Evolutionary conservation across 1,140 invertebrate genomes (phyloP), one percentile per base, ranked within the genome.

Genomic region (Drosophila tsacasi): DNA sequence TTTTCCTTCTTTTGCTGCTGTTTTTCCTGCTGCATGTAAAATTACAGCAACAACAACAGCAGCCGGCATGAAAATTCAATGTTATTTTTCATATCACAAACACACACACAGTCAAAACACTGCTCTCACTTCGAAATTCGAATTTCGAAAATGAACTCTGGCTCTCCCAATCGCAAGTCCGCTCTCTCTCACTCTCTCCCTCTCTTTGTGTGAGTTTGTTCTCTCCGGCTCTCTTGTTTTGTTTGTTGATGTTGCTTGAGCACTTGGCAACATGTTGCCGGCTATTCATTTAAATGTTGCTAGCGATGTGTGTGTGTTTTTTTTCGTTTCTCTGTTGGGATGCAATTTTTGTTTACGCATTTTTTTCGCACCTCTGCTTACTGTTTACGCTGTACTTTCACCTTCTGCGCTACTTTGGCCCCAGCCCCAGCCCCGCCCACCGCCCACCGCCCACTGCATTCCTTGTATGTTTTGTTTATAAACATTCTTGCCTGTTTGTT

Each of bases 401-500:
- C 80, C 84, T 81, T 77, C 73, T 79, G 60, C 71, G 57, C 62
- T 54, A 44, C 79, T 49, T 55, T 37, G 27, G 19, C 50, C 35
- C 52, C 50, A 25, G 37, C 21, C 61, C 46, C 50, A 17, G 50
- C 59, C 27, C n/a, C 21, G 35, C 57, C 57, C 58, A 23, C n/a
- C 50, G 19, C 58, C 59, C 27, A 32, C n/a, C 21, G 35, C 57
- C 57, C 58, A 23, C n/a, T 50, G 67, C 55, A 73, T 78, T 78
- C 64, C 25, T 42, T 64, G 25, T 37, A 49, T 90, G 78, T 84
- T 89, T 89, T 89, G 84, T 89, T 89, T 89, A 89, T 90, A 83
- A 89, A 89, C 81, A 86, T 86, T 81, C 67, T 49, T 44, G 47
- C 35, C 60, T 89, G 84, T 89, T 89, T 89, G 80, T 89, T 89